These are phyloP conservation scores for Lingula anatina DNA, from an alignment of 2,888 invertebrate species.

Conservation along the genomic window DNA sequence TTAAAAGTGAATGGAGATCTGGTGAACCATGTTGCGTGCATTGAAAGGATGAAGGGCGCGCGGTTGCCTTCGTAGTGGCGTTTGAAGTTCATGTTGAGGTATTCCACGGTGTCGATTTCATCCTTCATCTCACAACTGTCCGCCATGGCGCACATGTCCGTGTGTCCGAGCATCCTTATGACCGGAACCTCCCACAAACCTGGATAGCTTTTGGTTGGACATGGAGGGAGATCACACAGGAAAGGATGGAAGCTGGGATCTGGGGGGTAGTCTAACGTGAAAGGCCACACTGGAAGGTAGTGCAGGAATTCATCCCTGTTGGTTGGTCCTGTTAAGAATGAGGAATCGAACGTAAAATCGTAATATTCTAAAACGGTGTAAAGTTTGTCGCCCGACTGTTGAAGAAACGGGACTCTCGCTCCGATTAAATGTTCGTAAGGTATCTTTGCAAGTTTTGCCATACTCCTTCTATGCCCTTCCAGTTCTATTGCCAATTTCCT, in stretches of 20 bases:
- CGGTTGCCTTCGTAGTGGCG: slow-evolving; percentile 60
- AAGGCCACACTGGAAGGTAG: slow-evolving; percentile 94
- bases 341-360: slow-evolving; percentile 88
- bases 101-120: no score
- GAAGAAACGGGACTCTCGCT: slow-evolving; percentile 81
- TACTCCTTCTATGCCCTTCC: slow-evolving; percentile 80
- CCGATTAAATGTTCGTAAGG: slow-evolving; percentile 76
- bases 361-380: slow-evolving; percentile 91
- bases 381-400: slow-evolving; percentile 83
- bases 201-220: slow-evolving; percentile 32
- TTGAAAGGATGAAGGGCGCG: slow-evolving; percentile 75
- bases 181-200: slow-evolving; percentile 65
- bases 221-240: slow-evolving; percentile 4
- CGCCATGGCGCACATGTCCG: slow-evolving; percentile 18
- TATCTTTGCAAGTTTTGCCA: slow-evolving; percentile 71
- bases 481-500: slow-evolving; percentile 90
- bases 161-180: slow-evolving; percentile 18
- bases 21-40: slow-evolving; percentile 77
- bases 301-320: slow-evolving; percentile 75
- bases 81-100: slow-evolving; percentile 69
- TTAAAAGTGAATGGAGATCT: slow-evolving; percentile 56
- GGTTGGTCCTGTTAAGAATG: slow-evolving; percentile 74
- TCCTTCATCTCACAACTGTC: no score
- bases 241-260: not conserved
- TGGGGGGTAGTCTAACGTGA: slow-evolving; percentile 69